Percentiles rank a stretch among this genome's conserved stretches.
Evolutionary conservation across 2,888 invertebrate genomes (phyloP).

Genomic region (Phaonia tiefii): DNA sequence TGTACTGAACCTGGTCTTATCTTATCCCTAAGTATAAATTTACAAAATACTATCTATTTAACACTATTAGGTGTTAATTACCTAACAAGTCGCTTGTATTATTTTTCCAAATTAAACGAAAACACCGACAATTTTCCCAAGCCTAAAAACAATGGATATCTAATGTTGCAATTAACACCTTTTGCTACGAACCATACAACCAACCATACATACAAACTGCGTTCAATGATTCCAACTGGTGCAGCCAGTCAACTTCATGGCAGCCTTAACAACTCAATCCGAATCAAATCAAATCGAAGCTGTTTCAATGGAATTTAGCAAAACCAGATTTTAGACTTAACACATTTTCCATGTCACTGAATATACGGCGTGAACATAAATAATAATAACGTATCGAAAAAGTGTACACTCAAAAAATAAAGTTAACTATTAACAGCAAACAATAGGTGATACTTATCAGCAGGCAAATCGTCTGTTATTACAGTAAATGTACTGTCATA

Average conservation of each 20-base stretch:
- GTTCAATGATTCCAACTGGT: no score
- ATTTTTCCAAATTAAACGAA: background rate
- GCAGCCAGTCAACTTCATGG: no score
- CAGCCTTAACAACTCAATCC: conserved; percentile 21
- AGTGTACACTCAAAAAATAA: conserved; percentile 58
- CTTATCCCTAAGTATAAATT: no score
- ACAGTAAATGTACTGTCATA: no score
- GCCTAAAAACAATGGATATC: background rate
- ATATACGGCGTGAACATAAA: background rate
- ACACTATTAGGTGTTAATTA: conserved; percentile 1
- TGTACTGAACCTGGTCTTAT: no score
- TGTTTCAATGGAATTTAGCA: conserved; percentile 5
- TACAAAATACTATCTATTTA: background rate
- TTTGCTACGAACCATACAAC: no score
- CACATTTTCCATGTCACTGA: conserved; percentile 32
- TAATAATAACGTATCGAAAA: conserved; percentile 14
- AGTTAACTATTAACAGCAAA: no score
- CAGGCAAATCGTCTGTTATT: no score
- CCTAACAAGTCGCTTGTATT: no score
- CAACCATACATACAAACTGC: no score
- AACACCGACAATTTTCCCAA: background rate
- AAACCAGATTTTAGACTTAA: conserved; percentile 33
- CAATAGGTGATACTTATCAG: no score
- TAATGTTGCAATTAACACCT: conserved; percentile 24
- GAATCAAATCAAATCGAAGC: conserved; percentile 1